These are phyloP conservation scores for Strix uralensis DNA, from an alignment of 2,113 vertebrate genomes.

Conservation along the genomic window DNA sequence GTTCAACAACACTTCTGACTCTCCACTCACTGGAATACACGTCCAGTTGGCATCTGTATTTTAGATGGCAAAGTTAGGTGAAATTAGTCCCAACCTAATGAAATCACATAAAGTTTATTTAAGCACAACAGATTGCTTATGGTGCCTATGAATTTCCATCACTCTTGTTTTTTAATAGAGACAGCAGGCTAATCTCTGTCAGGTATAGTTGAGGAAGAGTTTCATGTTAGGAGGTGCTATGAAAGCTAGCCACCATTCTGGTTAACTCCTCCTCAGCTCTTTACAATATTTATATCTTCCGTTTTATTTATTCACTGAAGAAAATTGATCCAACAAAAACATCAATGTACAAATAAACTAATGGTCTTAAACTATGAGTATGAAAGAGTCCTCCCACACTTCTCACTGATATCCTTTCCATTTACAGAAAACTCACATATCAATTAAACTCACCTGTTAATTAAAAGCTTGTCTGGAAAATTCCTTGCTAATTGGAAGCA, in stretches of 20 bases:
- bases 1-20: not conserved
- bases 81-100: not conserved
- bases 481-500: conserved; percentile 73
- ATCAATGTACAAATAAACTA: conserved; percentile 64
- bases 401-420: conserved; percentile 44
- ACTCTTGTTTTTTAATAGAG: not conserved
- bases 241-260: conserved; percentile 5
- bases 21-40: not conserved
- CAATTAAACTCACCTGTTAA: conserved; percentile 81
- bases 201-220: accelerated
- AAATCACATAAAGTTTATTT: not conserved
- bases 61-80: not conserved
- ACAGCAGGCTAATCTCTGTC: not conserved
- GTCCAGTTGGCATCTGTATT: not conserved
- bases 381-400: conserved; percentile 25
- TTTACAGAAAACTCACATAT: conserved; percentile 71
- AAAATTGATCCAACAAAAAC: conserved; percentile 44
- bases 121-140: not conserved
- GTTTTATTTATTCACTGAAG: conserved; percentile 51
- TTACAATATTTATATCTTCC: conserved; percentile 26
- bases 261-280: conserved; percentile 30
- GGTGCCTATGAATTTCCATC: not conserved
- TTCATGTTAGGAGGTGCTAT: not conserved
- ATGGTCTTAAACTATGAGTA: conserved; percentile 37
- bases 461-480: conserved; percentile 77